Percentiles rank a stretch among this genome's conserved stretches.
phyloP scores from a whole-genome alignment of 1,140 invertebrate genomes.

The Drosophila aff. region DNA sequence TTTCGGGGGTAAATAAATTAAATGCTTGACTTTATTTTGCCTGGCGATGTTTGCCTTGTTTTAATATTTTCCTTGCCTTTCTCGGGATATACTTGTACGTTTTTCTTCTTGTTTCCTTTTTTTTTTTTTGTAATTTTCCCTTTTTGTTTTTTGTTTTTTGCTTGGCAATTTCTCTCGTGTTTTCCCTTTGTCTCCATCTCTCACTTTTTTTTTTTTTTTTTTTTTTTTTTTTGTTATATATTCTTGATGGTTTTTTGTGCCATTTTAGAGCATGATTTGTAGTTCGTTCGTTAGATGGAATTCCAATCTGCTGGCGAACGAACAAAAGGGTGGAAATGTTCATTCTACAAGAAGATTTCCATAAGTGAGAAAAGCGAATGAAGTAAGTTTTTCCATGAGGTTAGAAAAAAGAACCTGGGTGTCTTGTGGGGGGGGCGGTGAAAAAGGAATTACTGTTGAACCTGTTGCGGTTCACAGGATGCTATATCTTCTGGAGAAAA shows the following conservation, averaged over 20 bases:
- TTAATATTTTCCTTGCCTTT: constrained; percentile 74
- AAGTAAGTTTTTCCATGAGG: constrained; percentile 3
- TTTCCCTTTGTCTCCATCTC: constrained; percentile 31
- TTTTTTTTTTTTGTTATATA: neutral
- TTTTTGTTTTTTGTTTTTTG: constrained; percentile 22
- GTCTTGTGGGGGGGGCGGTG: neutral
- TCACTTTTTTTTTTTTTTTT: constrained; percentile 27
- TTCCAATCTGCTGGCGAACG: constrained; percentile 45
- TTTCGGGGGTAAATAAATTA: constrained; percentile 75
- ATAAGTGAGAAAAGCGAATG: constrained; percentile 22
- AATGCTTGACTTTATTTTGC: constrained; percentile 80
- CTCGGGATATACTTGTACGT: constrained; percentile 24
- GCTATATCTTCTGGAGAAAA: neutral
- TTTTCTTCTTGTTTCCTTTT: constrained; percentile 11
- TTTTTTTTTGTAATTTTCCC: no score
- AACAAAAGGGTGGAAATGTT: constrained; percentile 46
- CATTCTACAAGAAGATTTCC: constrained; percentile 40
- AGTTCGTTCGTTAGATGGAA: constrained; percentile 46
- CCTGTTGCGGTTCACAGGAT: constrained; percentile 35
- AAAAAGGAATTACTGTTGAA: constrained; percentile 13
- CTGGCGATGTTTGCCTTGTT: constrained; percentile 73
- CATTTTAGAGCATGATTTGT: constrained; percentile 56
- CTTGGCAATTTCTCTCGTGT: constrained; percentile 24
- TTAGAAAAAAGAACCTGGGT: neutral
- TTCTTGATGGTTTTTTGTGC: constrained; percentile 22